Conservation (phyloP, 2,113 vertebrate genomes). For the Zapornia atra region DNA sequence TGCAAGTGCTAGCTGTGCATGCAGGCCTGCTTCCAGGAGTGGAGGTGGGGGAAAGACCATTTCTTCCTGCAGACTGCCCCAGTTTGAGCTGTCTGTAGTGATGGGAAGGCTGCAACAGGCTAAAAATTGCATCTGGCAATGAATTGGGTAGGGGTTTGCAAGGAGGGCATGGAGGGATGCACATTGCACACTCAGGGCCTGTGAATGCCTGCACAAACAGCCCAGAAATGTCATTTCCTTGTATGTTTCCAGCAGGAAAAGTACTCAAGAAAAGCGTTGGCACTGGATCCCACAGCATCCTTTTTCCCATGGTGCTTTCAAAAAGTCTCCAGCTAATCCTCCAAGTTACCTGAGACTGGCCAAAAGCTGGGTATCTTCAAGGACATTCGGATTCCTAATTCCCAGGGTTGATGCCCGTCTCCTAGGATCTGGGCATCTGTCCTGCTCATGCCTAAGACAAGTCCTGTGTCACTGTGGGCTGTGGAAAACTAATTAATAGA, state of each 20-base stretch:
- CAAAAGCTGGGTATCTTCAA: background rate
- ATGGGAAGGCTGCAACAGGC: background rate
- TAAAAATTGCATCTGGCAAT: rapidly evolving
- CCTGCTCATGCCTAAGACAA: background rate
- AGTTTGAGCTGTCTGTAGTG: background rate
- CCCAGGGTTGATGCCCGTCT: background rate
- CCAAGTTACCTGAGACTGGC: background rate
- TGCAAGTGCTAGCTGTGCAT: background rate
- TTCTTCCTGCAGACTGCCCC: background rate
- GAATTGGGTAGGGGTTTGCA: background rate
- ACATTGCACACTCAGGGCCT: background rate
- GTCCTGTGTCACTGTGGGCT: background rate
- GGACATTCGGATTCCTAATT: background rate
- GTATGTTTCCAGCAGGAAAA: background rate
- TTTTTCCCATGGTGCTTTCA: background rate
- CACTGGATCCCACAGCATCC: background rate
- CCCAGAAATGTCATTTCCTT: background rate
- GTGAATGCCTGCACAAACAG: background rate
- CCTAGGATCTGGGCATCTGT: background rate
- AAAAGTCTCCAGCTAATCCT: background rate
- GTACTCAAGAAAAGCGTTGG: background rate
- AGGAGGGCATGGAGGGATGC: rapidly evolving
- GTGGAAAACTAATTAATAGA: background rate
- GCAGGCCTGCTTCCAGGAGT: background rate
- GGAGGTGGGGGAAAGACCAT: background rate